These are phyloP conservation scores for Calypte anna DNA, from an alignment of 2,113 vertebrate species.

Conservation along the genomic window DNA sequence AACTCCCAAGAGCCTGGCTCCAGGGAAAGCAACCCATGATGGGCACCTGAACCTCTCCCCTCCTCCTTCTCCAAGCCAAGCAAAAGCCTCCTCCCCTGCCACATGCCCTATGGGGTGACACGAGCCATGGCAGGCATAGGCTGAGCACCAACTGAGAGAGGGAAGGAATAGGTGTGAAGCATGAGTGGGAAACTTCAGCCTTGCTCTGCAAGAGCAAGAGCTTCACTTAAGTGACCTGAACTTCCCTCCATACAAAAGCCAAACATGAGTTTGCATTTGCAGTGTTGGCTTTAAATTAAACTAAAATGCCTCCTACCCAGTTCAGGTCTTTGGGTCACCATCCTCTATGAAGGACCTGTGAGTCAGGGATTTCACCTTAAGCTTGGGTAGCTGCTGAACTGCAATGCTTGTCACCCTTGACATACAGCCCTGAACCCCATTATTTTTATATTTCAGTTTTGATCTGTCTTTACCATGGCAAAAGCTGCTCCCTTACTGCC, in stretches of 20 bases:
- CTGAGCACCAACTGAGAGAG: rapidly evolving
- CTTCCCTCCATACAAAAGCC: neutral
- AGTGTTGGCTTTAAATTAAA: neutral
- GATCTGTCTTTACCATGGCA: neutral
- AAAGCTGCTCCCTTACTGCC: neutral
- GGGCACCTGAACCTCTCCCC: neutral
- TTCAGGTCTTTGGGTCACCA: neutral
- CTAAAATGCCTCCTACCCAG: neutral
- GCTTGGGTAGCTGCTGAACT: neutral
- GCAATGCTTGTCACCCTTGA: neutral
- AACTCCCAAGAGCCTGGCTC: neutral
- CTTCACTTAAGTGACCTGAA: neutral
- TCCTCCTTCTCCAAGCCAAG: neutral
- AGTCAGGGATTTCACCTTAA: neutral
- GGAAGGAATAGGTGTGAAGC: neutral
- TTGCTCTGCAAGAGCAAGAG: neutral
- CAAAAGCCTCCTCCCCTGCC: neutral
- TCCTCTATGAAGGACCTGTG: neutral
- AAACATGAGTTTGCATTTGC: neutral
- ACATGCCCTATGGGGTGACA: rapidly evolving
- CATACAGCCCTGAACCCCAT: neutral
- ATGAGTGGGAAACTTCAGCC: neutral
- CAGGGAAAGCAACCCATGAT: neutral
- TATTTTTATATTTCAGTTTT: neutral
- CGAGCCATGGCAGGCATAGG: neutral